Conservation (phyloP, 64 coral and sea anemone genomes). For the Anthopleura sola region DNA sequence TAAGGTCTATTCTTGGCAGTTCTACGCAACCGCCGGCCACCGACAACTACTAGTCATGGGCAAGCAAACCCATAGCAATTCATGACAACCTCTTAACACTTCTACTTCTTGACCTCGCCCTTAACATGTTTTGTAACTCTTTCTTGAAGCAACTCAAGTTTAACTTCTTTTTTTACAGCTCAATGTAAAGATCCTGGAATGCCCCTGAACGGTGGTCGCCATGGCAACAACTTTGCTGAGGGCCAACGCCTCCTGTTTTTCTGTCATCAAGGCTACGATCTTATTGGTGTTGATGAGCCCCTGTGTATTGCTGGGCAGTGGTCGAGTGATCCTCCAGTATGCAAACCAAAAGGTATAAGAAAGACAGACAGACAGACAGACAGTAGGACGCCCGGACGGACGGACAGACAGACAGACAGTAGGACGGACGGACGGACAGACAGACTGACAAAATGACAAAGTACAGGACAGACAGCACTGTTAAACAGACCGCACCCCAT, state of each 20-base stretch:
- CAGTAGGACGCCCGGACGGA: background rate
- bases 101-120: too few relatives aligned
- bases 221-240: constrained; percentile 31
- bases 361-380: background rate
- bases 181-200: constrained; percentile 36
- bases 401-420: too few relatives aligned
- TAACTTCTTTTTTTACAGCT: background rate
- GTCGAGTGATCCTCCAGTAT: constrained; percentile 18
- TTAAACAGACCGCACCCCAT: background rate
- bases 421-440: too few relatives aligned
- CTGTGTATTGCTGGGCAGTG: constrained; percentile 42
- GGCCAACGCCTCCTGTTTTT: constrained; percentile 13
- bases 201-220: constrained; percentile 28
- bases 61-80: too few relatives aligned
- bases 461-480: too few relatives aligned
- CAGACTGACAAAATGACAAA: too few relatives aligned
- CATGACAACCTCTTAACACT: too few relatives aligned
- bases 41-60: too few relatives aligned
- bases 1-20: too few relatives aligned
- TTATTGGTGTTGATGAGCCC: background rate
- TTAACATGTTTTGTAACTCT: too few relatives aligned
- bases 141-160: background rate
- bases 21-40: too few relatives aligned
- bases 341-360: background rate
- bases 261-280: constrained; percentile 23